Conservation (phyloP, 1,140 invertebrate species). For the Paracyclopina nana region DNA sequence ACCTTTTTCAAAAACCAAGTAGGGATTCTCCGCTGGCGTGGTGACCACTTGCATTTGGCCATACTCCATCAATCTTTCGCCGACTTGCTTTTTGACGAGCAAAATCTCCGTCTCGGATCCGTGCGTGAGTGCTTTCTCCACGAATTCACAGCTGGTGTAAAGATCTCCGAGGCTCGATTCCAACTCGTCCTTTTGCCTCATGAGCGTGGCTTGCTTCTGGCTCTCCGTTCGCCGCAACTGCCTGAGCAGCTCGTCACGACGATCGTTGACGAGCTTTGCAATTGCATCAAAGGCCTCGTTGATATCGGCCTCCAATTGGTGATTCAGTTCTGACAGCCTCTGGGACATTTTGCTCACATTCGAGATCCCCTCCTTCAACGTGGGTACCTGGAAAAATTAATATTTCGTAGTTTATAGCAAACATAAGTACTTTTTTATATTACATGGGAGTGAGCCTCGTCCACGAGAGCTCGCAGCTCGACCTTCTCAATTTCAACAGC, state of each 20-base stretch:
- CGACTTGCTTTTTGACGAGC: constrained; percentile 34
- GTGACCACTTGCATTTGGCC: constrained; percentile 26
- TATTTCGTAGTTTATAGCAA: neutral
- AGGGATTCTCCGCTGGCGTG: constrained; percentile 30
- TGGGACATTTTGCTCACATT: too few species aligned
- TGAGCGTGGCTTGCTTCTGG: neutral
- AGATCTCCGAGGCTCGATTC: constrained; percentile 29
- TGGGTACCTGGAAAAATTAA: constrained; percentile 24
- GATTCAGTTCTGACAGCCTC: too few species aligned
- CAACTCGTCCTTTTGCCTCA: constrained; percentile 27
- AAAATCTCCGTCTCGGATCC: constrained; percentile 33
- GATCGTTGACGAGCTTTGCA: neutral
- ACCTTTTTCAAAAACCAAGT: constrained; percentile 23
- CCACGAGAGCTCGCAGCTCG: constrained; percentile 26
- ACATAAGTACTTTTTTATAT: neutral
- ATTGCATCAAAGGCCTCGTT: neutral
- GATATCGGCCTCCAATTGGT: too few species aligned
- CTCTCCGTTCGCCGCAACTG: neutral
- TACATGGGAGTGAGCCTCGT: constrained; percentile 27
- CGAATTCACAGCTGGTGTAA: constrained; percentile 25
- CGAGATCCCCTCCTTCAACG: constrained; percentile 27
- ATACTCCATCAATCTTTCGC: constrained; percentile 30
- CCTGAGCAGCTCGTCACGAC: neutral
- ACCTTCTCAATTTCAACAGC: constrained; percentile 31
- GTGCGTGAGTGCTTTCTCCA: constrained; percentile 29